Evolutionary conservation across 2,113 vertebrate genomes (phyloP), one percentile per base, ranked within the genome.

Genomic region (Scartelaos histophorus): DNA sequence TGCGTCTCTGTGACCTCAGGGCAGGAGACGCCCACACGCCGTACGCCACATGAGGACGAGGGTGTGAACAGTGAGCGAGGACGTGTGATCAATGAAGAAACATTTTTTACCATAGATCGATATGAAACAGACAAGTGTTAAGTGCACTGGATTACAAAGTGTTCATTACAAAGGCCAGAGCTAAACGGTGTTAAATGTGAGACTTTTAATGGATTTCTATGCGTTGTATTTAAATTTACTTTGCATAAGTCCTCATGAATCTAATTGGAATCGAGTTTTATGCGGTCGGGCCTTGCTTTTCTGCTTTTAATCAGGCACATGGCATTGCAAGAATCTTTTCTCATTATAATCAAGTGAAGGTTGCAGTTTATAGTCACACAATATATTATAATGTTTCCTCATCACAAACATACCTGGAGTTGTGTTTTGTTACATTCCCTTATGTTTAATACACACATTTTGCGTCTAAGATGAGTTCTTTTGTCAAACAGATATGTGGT

Each of bases 21-120:
- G 35, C 22, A 21, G 43, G 15, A 66, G 56, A 66, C 74, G 43
- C 74, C 81, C 70, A 85, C 82, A 5, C 45, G 4, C 57, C 13
- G 3, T 12, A 49, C n/a, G 25, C 16, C 70, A 21, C 29, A 57
- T n/a, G 13, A 7, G 6, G 29, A n/a, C 17, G 3, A 11, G 5
- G 0, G 56, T 11, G 0, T 35, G 15, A 43, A 35, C 0, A 0
- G 17, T 0, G 13, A 24, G 34, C 0, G 13, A 24, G 38, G 38
- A 58, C 67, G 65, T 17, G 3, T 13, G 24, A 53, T 7, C 25
- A 51, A 66, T 16, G 43, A 60, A 66, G 13, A 60, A 56, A 21
- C n/a, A 54, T 21, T 10, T 3, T 51, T 77, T 25, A 54, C 51
- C 12, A 46, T 1, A 47, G n/a, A 1, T n/a, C 12, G 66, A 19